Conservation (phyloP, 2,888 invertebrate species). For the Dichetophora obliterata region DNA sequence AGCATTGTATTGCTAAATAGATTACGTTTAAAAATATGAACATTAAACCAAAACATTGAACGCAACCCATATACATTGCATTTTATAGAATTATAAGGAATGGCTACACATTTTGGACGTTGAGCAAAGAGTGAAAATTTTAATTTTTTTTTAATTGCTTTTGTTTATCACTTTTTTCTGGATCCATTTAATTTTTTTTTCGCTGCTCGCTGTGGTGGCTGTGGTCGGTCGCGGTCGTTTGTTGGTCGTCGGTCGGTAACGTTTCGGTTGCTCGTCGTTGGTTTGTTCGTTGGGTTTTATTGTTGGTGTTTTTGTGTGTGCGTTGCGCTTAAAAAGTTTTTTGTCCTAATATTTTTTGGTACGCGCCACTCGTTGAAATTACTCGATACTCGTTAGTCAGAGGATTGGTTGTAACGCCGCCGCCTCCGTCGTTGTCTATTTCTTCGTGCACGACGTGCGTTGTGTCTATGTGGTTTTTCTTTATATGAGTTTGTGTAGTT, state of each 20-base stretch:
- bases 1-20: constrained; percentile 39
- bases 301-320: constrained; percentile 39
- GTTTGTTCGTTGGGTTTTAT: constrained; percentile 45
- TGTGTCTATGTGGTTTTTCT: constrained; percentile 3
- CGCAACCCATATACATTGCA: neutral
- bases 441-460: constrained; percentile 33
- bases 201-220: constrained; percentile 48
- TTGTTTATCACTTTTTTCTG: constrained; percentile 64
- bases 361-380: constrained; percentile 35
- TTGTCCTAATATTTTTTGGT: constrained; percentile 20
- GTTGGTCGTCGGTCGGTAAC: constrained; percentile 46
- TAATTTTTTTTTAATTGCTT: constrained; percentile 64
- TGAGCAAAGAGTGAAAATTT: constrained; percentile 27
- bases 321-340: constrained; percentile 33
- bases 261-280: constrained; percentile 45
- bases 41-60: neutral
- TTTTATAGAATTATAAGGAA: neutral
- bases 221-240: constrained; percentile 45
- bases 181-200: constrained; percentile 59
- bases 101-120: neutral
- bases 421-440: constrained; percentile 21
- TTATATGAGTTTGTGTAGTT: too few species aligned
- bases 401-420: constrained; percentile 8
- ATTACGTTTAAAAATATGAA: constrained; percentile 16
- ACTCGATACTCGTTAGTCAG: constrained; percentile 42